Percentiles rank a stretch among this genome's conserved stretches.
phyloP scores from a whole-genome alignment of 2,797 vertebrate genomes.

The Danio aesculapii region DNA sequence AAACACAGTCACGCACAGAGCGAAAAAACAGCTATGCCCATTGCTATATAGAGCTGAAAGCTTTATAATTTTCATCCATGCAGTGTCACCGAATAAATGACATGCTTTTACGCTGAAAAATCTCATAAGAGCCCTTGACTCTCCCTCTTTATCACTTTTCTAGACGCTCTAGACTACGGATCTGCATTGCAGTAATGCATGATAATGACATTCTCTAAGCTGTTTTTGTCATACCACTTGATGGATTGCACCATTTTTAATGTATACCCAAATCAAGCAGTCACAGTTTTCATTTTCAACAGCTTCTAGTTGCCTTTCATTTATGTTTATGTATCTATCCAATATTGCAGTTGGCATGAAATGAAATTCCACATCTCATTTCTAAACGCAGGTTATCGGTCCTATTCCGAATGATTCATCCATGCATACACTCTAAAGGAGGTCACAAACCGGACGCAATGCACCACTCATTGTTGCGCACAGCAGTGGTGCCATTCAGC shows the following conservation, averaged over 20 bases:
- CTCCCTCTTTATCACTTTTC: background rate
- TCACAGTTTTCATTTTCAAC: background rate
- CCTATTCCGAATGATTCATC: background rate
- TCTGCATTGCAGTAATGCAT: conserved; percentile 13
- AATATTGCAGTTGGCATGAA: background rate
- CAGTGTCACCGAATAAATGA: background rate
- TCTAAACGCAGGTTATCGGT: background rate
- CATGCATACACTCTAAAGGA: background rate
- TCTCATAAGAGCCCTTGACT: background rate
- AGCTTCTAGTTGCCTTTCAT: background rate
- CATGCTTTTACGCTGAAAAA: conserved; percentile 15
- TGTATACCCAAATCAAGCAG: background rate
- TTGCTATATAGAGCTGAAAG: background rate
- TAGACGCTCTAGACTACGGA: background rate
- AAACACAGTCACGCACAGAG: background rate
- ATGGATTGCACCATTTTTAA: background rate
- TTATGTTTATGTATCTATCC: background rate
- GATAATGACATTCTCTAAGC: background rate
- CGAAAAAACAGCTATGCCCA: background rate
- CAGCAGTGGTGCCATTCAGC: too few species aligned
- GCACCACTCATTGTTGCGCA: too few species aligned
- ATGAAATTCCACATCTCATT: background rate
- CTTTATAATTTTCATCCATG: conserved; percentile 1
- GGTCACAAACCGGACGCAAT: background rate
- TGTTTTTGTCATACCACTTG: background rate